Conservation (phyloP, 2,888 invertebrate species). For the Apotomis betuletana region DNA sequence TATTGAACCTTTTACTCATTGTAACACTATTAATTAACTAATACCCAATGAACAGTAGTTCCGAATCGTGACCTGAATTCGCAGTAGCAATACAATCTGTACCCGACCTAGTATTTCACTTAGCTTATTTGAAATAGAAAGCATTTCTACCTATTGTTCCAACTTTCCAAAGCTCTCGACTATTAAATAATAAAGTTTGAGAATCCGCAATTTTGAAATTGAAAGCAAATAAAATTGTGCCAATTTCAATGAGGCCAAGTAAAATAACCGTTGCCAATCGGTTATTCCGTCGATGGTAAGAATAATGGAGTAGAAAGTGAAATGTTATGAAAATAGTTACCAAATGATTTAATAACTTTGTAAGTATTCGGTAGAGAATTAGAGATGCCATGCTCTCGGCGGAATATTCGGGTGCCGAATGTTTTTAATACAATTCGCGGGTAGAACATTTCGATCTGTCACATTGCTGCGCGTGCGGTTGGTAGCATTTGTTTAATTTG, state of each 20-base stretch:
- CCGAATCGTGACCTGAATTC: conserved; percentile 17
- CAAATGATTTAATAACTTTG: conserved; percentile 14
- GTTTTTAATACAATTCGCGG: too few relatives aligned
- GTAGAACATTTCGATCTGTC: too few relatives aligned
- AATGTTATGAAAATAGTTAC: conserved; percentile 2
- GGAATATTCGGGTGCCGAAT: too few relatives aligned
- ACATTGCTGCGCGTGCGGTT: too few relatives aligned
- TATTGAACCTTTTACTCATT: background rate
- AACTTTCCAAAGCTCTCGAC: conserved; percentile 29
- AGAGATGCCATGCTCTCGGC: too few relatives aligned
- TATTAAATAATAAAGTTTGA: conserved; percentile 23
- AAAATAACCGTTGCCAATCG: conserved; percentile 22
- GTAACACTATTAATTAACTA: conserved; percentile 3
- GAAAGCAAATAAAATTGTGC: conserved; percentile 21
- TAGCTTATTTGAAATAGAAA: conserved; percentile 39
- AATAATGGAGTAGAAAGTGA: conserved; percentile 28
- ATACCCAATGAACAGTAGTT: conserved; percentile 22
- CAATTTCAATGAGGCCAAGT: conserved; percentile 15
- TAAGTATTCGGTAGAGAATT: background rate
- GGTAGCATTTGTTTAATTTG: too few relatives aligned
- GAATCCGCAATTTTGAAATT: conserved; percentile 7
- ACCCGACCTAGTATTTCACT: conserved; percentile 25
- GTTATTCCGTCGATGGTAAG: conserved; percentile 2
- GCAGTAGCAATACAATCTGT: conserved; percentile 3
- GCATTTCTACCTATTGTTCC: conserved; percentile 37